phyloP scores from a whole-genome alignment of 2,113 vertebrate genomes.

The Corvus cornix region DNA sequence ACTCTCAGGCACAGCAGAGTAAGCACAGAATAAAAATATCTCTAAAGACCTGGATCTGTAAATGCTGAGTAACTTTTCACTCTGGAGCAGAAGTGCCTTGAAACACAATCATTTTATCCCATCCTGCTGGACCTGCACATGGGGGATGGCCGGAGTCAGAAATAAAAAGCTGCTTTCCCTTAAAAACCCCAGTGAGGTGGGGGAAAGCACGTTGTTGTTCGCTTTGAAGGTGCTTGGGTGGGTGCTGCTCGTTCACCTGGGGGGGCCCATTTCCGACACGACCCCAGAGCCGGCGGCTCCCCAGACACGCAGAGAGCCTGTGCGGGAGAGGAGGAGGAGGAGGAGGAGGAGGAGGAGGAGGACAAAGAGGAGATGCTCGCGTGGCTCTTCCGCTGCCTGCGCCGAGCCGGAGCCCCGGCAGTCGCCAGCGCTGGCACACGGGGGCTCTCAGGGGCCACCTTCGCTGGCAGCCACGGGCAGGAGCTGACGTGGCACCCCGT shows the following conservation, averaged over 20 bases:
- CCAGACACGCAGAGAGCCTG: rapidly evolving
- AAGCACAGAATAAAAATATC: slow-evolving; percentile 18
- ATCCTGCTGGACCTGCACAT: neutral
- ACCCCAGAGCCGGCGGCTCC: too few species aligned
- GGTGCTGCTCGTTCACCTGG: neutral
- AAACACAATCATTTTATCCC: neutral
- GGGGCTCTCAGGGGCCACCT: neutral
- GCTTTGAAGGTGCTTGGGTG: neutral
- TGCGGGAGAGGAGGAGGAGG: neutral
- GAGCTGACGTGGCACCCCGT: neutral
- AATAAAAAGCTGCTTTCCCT: neutral
- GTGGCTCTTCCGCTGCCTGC: neutral
- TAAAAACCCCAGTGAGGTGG: neutral
- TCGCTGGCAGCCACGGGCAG: neutral
- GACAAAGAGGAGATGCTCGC: neutral
- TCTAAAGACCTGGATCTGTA: neutral
- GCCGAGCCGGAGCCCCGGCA: neutral
- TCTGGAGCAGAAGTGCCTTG: neutral
- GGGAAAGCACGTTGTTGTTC: neutral
- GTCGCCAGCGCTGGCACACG: neutral
- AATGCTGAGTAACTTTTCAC: neutral
- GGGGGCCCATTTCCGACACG: neutral
- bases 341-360: neutral
- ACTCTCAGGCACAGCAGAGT: neutral
- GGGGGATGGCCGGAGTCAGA: neutral